Evolutionary conservation across 2,113 vertebrate species (phyloP), one percentile per base, ranked within the genome.

Genomic region (Aegypius monachus): DNA sequence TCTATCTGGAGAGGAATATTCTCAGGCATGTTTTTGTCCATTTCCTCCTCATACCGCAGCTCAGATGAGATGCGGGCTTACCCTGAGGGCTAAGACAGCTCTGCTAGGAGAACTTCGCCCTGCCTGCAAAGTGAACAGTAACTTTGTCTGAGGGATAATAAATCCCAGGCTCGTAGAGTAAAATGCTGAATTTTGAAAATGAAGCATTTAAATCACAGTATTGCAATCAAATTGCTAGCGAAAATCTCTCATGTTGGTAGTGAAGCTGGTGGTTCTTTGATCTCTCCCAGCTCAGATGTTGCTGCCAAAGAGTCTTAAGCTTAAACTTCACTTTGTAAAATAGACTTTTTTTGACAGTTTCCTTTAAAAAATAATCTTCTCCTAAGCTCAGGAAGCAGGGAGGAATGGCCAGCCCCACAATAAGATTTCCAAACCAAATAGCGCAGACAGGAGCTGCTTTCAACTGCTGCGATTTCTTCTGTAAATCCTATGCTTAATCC

Each of bases 241-340:
- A 38, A 71, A 87, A 96, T 93, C 94, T 85, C 94, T 25, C 65
- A 1, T 14, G 59, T n/a, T 73, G 81, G 82, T 86, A 36, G 23
- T 2, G 52, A 43, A 90, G 89, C 82, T 62, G 63, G 73, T 85
- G 91, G 83, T 63, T 27, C 96, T 97, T 95, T 97, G 93, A 95
- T 97, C 96, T 96, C 87, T 56, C 74, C 89, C 74, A 38, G 94
- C 95, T 96, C 93, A 90, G 91, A 94, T 81, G 86, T 47, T 67
- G 89, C 94, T 88, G 93, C 91, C 93, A 90, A 77, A 86, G 89
- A 87, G 94, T 90, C 72, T 95, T 96, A 93, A 90, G 92, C 92
- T 84, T 93, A 90, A 94, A 95, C 83, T 91, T 95, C 94, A 65
- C 92, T 97, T 94, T 92, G 67, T 71, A 67, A 93, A 97, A 90